These are phyloP conservation scores for Falco concolor DNA, from an alignment of 2,797 vertebrate species.

Conservation along the genomic window DNA sequence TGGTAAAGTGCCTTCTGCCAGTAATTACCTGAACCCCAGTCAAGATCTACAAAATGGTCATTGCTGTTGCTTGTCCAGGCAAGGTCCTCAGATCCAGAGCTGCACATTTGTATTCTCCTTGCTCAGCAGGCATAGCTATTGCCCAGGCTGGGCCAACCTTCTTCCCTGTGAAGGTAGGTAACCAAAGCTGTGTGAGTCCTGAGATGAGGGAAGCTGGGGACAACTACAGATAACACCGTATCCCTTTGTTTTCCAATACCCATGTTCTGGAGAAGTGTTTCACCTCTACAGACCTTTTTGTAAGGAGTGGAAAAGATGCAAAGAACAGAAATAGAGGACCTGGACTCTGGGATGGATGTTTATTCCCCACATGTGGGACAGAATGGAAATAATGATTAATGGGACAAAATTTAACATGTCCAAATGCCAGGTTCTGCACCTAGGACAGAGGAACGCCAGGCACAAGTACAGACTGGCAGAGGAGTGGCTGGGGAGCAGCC, in stretches of 20 bases:
- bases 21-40: neutral
- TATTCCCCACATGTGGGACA: neutral
- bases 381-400: neutral
- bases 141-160: neutral
- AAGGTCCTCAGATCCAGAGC: neutral
- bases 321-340: neutral
- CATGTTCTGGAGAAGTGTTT: neutral
- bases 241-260: neutral
- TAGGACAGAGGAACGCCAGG: neutral
- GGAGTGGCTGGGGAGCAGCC: neutral
- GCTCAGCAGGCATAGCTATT: neutral
- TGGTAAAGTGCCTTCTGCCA: neutral
- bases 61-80: neutral
- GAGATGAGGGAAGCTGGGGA: neutral
- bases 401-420: neutral
- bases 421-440: neutral
- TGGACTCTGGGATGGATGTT: neutral
- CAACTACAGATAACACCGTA: neutral
- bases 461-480: neutral
- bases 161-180: neutral
- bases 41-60: accelerated
- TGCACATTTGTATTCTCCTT: neutral
- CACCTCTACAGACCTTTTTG: neutral
- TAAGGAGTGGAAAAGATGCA: neutral
- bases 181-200: neutral